Percentiles rank a stretch among this genome's conserved stretches.
phyloP scores from a whole-genome alignment of 2,113 vertebrate species.

The Cheilinus undulatus region DNA sequence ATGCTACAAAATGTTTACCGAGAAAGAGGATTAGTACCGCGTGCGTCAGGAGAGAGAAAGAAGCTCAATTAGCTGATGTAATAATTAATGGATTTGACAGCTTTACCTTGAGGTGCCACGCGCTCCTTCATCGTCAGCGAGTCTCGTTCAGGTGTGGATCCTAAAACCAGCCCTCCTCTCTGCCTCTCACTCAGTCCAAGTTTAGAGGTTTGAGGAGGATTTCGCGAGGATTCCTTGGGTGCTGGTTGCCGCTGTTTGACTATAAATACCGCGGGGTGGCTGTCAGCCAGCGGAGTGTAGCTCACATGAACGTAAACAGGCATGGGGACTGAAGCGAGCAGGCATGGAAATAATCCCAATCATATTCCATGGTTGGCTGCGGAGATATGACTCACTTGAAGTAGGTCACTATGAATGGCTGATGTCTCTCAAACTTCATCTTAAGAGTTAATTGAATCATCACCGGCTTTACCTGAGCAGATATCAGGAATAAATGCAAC shows the following conservation, averaged over 20 bases:
- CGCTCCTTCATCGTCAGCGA: slow-evolving; percentile 64
- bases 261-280: slow-evolving; percentile 75
- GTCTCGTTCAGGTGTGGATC: slow-evolving; percentile 41
- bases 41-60: slow-evolving; percentile 18
- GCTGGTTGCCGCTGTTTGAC: slow-evolving; percentile 59
- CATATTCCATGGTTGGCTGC: slow-evolving; percentile 50
- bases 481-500: slow-evolving; percentile 46
- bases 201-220: slow-evolving; percentile 46
- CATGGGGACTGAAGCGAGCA: slow-evolving; percentile 56
- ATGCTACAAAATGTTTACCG: slow-evolving; percentile 26
- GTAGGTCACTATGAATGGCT: slow-evolving; percentile 25
- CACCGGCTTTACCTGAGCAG: background rate
- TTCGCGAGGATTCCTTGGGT: slow-evolving; percentile 68
- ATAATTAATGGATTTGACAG: slow-evolving; percentile 38
- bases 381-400: slow-evolving; percentile 63
- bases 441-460: background rate
- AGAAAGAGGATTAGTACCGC: slow-evolving; percentile 23
- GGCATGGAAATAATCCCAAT: slow-evolving; percentile 55
- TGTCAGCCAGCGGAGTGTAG: slow-evolving; percentile 68
- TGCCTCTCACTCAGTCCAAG: slow-evolving; percentile 42
- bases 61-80: slow-evolving; percentile 43
- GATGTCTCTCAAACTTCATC: slow-evolving; percentile 34
- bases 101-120: slow-evolving; percentile 69
- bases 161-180: slow-evolving; percentile 29
- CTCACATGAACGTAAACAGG: slow-evolving; percentile 67